Evolutionary conservation across 1,140 invertebrate genomes (phyloP).

Genomic region (Papilio helenus): DNA sequence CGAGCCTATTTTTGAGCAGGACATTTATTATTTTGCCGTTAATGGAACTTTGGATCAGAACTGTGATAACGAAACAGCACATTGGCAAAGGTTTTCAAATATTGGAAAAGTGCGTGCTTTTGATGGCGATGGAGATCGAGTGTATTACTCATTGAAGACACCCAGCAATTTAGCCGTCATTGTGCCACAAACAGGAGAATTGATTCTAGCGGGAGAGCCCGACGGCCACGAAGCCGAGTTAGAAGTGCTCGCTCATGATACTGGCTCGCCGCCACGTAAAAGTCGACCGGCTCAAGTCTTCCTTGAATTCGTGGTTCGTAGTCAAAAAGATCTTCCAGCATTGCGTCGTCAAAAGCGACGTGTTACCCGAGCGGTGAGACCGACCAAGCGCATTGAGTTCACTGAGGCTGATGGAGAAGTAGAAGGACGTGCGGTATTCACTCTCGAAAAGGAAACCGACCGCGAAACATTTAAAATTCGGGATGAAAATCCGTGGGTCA

Average conservation of each 20-base stretch:
- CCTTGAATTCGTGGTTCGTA: slow-evolving; percentile 88
- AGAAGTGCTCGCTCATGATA: slow-evolving; percentile 91
- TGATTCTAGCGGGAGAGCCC: slow-evolving; percentile 91
- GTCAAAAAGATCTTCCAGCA: slow-evolving; percentile 83
- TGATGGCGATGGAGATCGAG: slow-evolving; percentile 93
- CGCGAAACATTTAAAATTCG: slow-evolving; percentile 96
- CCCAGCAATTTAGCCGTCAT: slow-evolving; percentile 92
- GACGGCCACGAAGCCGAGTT: slow-evolving; percentile 87
- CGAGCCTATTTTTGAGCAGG: slow-evolving; percentile 90
- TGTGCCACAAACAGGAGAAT: slow-evolving; percentile 95
- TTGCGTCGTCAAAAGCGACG: slow-evolving; percentile 90
- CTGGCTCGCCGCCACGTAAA: slow-evolving; percentile 87
- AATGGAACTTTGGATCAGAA: slow-evolving; percentile 83
- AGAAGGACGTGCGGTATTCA: slow-evolving; percentile 94
- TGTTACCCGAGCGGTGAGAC: slow-evolving; percentile 93
- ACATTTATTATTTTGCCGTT: slow-evolving; percentile 91
- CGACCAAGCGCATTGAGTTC: slow-evolving; percentile 96
- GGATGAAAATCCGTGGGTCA: slow-evolving; percentile 97
- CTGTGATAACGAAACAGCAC: slow-evolving; percentile 81
- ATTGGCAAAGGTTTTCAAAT: slow-evolving; percentile 89
- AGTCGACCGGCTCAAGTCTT: slow-evolving; percentile 89
- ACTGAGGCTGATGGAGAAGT: slow-evolving; percentile 94
- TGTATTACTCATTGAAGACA: slow-evolving; percentile 91
- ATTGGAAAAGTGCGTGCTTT: slow-evolving; percentile 92
- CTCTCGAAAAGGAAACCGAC: slow-evolving; percentile 95